A percentile compares a stretch with the other conserved stretches of the same genome.
phyloP scores from a whole-genome alignment of 2,113 vertebrate species.

The Brachypteracias leptosomus region DNA sequence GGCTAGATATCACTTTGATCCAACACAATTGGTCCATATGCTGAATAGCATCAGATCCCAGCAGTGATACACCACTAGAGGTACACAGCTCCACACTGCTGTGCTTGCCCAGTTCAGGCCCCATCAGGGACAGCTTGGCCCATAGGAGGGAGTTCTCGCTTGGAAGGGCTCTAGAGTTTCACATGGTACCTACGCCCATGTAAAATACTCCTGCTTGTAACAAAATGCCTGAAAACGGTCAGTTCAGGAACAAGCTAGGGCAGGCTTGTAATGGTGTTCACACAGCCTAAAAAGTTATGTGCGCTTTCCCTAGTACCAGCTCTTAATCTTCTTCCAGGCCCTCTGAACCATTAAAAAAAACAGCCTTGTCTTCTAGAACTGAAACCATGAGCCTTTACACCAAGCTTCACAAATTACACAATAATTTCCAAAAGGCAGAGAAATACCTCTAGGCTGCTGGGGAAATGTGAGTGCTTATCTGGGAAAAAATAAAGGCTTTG shows the following conservation, averaged over 20 bases:
- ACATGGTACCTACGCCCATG: fast-evolving
- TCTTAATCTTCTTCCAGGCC: slow-evolving; percentile 23
- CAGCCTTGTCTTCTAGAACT: not conserved
- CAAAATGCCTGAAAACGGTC: not conserved
- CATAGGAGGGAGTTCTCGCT: not conserved
- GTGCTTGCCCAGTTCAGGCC: fast-evolving
- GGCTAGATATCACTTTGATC: fast-evolving
- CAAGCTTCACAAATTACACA: not conserved
- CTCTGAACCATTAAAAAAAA: not conserved
- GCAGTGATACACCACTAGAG: fast-evolving
- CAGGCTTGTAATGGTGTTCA: not conserved
- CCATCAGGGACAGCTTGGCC: not conserved
- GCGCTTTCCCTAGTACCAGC: not conserved
- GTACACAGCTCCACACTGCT: fast-evolving
- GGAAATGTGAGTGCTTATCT: not conserved
- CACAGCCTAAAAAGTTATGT: not conserved
- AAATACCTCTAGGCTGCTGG: slow-evolving; percentile 6
- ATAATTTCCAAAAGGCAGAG: slow-evolving; percentile 28
- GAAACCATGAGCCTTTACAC: not conserved
- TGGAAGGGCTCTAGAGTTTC: not conserved
- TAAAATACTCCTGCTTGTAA: not conserved
- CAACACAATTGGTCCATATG: fast-evolving
- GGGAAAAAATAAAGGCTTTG: slow-evolving; percentile 23
- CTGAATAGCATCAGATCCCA: not conserved
- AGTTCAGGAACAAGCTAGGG: not conserved